Conservation (phyloP, 2,113 vertebrate genomes). For the Cephalopterus ornatus region DNA sequence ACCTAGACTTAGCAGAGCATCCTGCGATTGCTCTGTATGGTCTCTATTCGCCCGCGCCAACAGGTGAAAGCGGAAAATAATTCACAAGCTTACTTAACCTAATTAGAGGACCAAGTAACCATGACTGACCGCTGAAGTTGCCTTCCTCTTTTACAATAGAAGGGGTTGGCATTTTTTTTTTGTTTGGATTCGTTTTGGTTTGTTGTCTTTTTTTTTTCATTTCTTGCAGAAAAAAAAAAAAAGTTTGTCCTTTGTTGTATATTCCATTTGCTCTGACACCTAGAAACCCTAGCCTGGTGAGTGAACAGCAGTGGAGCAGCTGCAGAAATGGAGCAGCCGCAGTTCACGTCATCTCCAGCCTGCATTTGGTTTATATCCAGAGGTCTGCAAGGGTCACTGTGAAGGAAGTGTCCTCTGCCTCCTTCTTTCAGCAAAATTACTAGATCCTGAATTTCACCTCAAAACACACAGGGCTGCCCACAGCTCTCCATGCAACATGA, state of each 20-base stretch:
- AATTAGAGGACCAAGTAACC: neutral
- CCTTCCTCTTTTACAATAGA: neutral
- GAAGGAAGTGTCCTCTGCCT: neutral
- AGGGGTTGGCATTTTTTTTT: neutral
- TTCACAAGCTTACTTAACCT: neutral
- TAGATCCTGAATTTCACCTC: neutral
- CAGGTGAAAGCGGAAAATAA: neutral
- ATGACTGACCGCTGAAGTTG: neutral
- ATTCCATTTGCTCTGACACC: neutral
- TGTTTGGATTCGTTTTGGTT: neutral
- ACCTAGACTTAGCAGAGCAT: neutral
- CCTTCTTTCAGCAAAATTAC: neutral
- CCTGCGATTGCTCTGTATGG: neutral
- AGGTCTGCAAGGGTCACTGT: neutral
- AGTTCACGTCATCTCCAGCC: neutral
- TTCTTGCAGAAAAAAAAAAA: neutral
- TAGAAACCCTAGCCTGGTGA: neutral
- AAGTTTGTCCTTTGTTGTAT: neutral
- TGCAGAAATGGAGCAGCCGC: neutral
- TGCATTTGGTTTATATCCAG: neutral
- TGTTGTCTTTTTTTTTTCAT: neutral
- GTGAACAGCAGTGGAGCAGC: neutral
- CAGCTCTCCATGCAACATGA: neutral
- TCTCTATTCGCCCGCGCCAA: neutral
- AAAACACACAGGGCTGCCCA: neutral